Conservation (phyloP, 1,140 invertebrate genomes). For the Contarinia nasturtii region DNA sequence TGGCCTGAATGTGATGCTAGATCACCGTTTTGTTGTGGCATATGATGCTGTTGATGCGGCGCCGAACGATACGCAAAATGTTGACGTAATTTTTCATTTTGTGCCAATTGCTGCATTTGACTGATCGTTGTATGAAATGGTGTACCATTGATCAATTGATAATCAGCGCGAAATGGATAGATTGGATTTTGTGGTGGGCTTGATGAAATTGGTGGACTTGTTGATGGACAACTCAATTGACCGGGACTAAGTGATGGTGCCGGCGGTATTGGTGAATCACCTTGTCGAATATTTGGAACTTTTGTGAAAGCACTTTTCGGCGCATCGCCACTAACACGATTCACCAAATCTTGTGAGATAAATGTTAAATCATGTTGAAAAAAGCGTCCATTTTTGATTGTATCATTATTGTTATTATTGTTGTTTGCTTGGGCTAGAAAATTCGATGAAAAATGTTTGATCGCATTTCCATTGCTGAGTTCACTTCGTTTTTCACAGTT, state of each 20-base stretch:
- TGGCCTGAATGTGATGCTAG: slow-evolving; percentile 10
- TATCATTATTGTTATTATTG: not conserved
- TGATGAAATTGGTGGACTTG: slow-evolving; percentile 44
- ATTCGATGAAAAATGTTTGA: not conserved
- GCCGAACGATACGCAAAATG: slow-evolving; percentile 15
- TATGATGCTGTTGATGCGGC: not conserved
- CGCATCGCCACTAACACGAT: slow-evolving; percentile 12
- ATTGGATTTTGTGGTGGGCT: slow-evolving; percentile 25
- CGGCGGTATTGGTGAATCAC: slow-evolving; percentile 25
- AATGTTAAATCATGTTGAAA: slow-evolving; percentile 14
- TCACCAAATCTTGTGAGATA: slow-evolving; percentile 9
- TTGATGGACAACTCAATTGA: slow-evolving; percentile 49
- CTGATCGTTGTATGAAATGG: slow-evolving; percentile 19
- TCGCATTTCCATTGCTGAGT: not conserved
- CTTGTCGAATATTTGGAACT: slow-evolving; percentile 32
- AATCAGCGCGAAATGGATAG: slow-evolving; percentile 25
- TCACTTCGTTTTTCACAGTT: slow-evolving; percentile 9
- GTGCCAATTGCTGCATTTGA: slow-evolving; percentile 16
- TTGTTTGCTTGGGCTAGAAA: not conserved
- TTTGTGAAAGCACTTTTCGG: slow-evolving; percentile 62
- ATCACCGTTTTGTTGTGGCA: not conserved
- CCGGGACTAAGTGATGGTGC: slow-evolving; percentile 56
- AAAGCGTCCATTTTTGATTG: not conserved
- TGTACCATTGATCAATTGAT: slow-evolving; percentile 15
- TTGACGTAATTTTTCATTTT: slow-evolving; percentile 19